Evolutionary conservation across 30 jellyfish, hydroid and myxozoan genomes (phyloP).

Genomic region (Chironex yamaguchii): DNA sequence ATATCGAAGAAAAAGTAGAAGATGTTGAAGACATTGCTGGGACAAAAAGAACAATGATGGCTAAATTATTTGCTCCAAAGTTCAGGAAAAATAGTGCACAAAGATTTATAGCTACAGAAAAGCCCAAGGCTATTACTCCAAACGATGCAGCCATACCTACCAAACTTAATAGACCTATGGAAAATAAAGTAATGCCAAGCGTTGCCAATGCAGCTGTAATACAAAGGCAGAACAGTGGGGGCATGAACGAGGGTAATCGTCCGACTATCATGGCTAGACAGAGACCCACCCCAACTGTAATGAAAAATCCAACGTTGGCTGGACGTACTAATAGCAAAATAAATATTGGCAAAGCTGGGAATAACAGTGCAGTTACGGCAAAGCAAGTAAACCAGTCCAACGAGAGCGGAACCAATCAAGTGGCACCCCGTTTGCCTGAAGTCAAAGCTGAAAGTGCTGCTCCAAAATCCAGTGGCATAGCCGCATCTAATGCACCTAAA

Average conservation of each 20-base stretch:
- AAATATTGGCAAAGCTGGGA: background rate
- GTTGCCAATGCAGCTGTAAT: too few species aligned
- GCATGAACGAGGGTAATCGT: too few species aligned
- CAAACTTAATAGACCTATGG: too few species aligned
- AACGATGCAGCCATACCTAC: background rate
- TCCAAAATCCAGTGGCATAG: slow-evolving; percentile 38
- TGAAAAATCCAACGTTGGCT: background rate
- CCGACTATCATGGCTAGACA: background rate
- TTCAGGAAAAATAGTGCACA: background rate
- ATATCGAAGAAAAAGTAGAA: background rate
- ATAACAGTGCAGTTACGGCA: background rate
- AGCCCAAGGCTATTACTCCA: background rate
- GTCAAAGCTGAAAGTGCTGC: slow-evolving; percentile 9
- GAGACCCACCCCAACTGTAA: background rate
- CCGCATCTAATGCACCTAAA: slow-evolving; percentile 35
- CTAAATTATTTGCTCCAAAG: background rate
- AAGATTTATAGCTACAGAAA: background rate
- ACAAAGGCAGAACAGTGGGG: too few species aligned
- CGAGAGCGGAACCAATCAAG: background rate
- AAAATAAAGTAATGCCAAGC: background rate
- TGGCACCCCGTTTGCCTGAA: background rate
- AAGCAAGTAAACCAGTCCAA: background rate
- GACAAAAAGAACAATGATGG: background rate
- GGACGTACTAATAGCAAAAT: background rate
- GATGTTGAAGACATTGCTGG: background rate